phyloP scores from a whole-genome alignment of 2,888 invertebrate species.

The Trichopoda pennipes region DNA sequence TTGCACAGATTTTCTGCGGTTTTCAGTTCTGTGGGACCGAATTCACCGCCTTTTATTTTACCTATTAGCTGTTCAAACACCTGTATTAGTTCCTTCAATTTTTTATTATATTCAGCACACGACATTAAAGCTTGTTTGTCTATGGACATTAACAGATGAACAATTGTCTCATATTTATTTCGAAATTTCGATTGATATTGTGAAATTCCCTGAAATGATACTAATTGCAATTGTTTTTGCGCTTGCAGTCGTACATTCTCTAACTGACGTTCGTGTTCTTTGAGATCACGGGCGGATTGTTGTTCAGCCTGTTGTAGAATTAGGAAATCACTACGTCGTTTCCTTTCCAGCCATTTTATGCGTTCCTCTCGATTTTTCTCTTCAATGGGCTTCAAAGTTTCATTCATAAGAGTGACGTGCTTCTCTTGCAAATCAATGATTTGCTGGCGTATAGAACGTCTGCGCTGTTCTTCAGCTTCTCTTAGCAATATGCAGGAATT shows the following conservation, averaged over 20 bases:
- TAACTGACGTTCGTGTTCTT: constrained; percentile 73
- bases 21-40: constrained; percentile 82
- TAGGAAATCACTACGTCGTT: constrained; percentile 70
- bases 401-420: constrained; percentile 57
- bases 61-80: constrained; percentile 76
- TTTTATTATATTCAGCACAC: constrained; percentile 77
- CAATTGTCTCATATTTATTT: constrained; percentile 83
- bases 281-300: constrained; percentile 71
- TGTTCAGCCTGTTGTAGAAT: constrained; percentile 75
- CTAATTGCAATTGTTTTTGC: constrained; percentile 73
- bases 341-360: constrained; percentile 69
- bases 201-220: constrained; percentile 82
- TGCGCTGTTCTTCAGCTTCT: constrained; percentile 73
- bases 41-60: constrained; percentile 79
- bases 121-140: constrained; percentile 80
- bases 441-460: constrained; percentile 72
- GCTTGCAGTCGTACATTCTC: constrained; percentile 71
- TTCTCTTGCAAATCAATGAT: constrained; percentile 77
- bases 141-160: constrained; percentile 80
- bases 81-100: constrained; percentile 78
- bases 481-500: constrained; percentile 73
- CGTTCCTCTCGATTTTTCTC: constrained; percentile 65
- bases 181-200: constrained; percentile 83
- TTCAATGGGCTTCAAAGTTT: constrained; percentile 60
- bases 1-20: constrained; percentile 82